Evolutionary conservation across 2,797 vertebrate species (phyloP), one percentile per base, ranked within the genome.

Genomic region (Anabas testudineus): DNA sequence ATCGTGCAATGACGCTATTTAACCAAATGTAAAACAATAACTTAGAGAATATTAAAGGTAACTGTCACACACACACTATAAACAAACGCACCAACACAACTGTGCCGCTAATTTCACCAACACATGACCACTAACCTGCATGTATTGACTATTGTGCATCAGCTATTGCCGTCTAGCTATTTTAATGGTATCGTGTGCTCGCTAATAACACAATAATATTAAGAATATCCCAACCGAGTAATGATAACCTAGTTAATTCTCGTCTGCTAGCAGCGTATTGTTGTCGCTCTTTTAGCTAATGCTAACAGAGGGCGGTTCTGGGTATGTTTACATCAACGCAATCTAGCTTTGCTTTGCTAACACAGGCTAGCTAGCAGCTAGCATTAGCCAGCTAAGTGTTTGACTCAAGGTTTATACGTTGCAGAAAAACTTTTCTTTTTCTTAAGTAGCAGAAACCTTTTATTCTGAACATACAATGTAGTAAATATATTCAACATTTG

Each of bases 21-120:
- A 6, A 52, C 19, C 4, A 0, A n/a, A 8, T 5, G 2, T 2
- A 3, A 1, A 1, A 19, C 3, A 0, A 3, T 2, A 0, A 9
- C 4, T 43, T 7, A 47, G n/a, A 2, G 5, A 3, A 41, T 16
- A 32, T 2, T 51, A 2, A 39, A 51, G 28, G 16, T 24, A 18
- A 2, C 21, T 30, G 3, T n/a, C 16, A 30, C 5, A 2, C 15
- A 30, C 16, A 7, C 19, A 7, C 14, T 21, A 46, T 49, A 66
- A 71, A 66, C 56, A 61, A 61, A 46, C 56, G 39, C 48, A 61
- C 30, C 53, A 4, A 14, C 15, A n/a, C 26, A 8, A 24, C n/a
- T 34, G 9, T 15, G 2, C 15, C 3, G 19, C 42, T 47, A 64
- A 14, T 30, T n/a, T 43, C 5, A 4, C 4, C 13, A 26, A 7